A percentile compares a stretch with the other conserved stretches of the same genome.
Evolutionary conservation across 2,113 vertebrate genomes (phyloP).

Genomic region (Amazona vittata): DNA sequence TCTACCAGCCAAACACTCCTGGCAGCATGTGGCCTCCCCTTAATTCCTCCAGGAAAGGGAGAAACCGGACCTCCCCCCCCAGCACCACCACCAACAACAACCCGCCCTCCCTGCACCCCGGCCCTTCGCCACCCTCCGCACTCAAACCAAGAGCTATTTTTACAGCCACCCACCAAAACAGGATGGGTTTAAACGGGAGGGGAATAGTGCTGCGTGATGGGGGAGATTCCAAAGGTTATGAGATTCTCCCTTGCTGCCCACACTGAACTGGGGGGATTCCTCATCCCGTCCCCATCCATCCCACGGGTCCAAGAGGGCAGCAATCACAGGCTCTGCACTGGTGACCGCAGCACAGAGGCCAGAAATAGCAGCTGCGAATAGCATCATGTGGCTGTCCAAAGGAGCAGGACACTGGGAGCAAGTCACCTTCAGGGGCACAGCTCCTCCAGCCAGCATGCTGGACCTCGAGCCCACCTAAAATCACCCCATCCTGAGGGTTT

Average conservation of each 20-base stretch:
- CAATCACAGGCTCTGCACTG: not conserved
- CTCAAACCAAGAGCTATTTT: slow-evolving; percentile 80
- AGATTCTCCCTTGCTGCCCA: not conserved
- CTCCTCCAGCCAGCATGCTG: not conserved
- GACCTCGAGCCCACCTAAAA: not conserved
- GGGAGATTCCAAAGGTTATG: not conserved
- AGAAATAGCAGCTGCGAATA: not conserved
- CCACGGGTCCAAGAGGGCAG: not conserved
- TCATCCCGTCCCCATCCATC: not conserved
- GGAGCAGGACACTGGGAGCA: not conserved
- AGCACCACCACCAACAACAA: not conserved
- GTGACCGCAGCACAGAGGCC: not conserved
- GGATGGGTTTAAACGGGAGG: not conserved
- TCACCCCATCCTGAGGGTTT: rapidly evolving
- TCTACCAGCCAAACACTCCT: slow-evolving; percentile 88
- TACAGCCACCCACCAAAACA: slow-evolving; percentile 64
- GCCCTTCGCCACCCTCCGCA: slow-evolving; percentile 61
- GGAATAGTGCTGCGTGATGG: not conserved
- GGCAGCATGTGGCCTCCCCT: slow-evolving; percentile 88
- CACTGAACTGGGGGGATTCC: not conserved
- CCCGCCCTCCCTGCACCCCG: not conserved
- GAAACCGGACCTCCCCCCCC: slow-evolving; percentile 74
- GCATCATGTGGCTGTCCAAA: not conserved
- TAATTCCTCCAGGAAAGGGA: slow-evolving; percentile 88
- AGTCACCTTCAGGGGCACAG: not conserved